Evolutionary conservation across 2,888 invertebrate genomes (phyloP).

Genomic region (Chromoteleia sp.): DNA sequence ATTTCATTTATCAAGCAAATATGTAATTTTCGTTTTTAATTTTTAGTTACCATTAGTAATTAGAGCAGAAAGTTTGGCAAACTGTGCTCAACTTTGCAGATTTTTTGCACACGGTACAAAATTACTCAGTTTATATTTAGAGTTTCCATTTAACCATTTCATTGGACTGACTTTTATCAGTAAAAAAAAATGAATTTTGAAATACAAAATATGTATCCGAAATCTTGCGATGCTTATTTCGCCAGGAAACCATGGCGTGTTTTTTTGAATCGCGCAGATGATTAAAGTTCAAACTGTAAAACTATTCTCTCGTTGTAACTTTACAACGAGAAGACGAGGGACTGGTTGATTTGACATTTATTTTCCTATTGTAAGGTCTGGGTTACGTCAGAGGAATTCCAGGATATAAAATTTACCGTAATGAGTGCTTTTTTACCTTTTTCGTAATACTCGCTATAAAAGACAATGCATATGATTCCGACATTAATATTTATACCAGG

Average conservation of each 20-base stretch:
- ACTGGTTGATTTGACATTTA: slow-evolving; percentile 58
- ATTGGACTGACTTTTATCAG: too few species aligned
- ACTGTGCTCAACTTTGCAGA: too few species aligned
- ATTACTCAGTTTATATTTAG: too few species aligned
- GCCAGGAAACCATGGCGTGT: too few species aligned
- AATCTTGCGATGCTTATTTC: too few species aligned
- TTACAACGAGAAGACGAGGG: slow-evolving; percentile 33
- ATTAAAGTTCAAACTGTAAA: slow-evolving; percentile 15
- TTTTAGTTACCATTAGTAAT: too few species aligned
- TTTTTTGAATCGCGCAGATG: neutral
- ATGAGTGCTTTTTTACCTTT: slow-evolving; percentile 44
- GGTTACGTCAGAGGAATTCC: slow-evolving; percentile 63
- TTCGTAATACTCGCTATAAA: slow-evolving; percentile 24
- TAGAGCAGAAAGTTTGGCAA: too few species aligned
- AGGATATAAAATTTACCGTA: slow-evolving; percentile 58
- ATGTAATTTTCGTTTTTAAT: neutral
- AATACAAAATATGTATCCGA: neutral
- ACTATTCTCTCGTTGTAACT: slow-evolving; percentile 21
- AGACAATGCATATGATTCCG: neutral
- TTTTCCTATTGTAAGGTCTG: slow-evolving; percentile 55
- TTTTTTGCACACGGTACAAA: neutral
- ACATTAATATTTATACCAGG: slow-evolving; percentile 4
- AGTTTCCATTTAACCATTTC: neutral
- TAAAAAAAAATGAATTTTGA: too few species aligned
- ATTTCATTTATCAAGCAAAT: slow-evolving; percentile 12